Evolutionary conservation across 2,888 invertebrate genomes (phyloP).

Genomic region (Pollenia griseotomentosa): DNA sequence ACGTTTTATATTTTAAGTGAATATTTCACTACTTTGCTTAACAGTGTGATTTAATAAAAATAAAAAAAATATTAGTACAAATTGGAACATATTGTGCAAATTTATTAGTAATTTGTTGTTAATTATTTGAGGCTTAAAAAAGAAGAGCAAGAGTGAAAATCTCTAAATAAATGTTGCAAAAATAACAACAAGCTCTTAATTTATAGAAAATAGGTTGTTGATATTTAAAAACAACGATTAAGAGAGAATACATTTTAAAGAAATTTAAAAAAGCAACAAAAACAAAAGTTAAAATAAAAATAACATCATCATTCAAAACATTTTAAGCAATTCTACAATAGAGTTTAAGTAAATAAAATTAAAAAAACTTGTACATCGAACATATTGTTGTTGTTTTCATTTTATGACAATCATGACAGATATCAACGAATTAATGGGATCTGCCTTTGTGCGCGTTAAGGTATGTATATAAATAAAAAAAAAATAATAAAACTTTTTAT

Average conservation of each 20-base stretch:
- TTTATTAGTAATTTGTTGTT: slow-evolving; percentile 65
- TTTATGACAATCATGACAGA: slow-evolving; percentile 80
- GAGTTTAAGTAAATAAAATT: slow-evolving; percentile 41
- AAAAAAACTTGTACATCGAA: not conserved
- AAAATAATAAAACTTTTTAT: not conserved
- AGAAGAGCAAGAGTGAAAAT: slow-evolving; percentile 16
- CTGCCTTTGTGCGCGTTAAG: slow-evolving; percentile 83
- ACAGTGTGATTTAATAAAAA: slow-evolving; percentile 49
- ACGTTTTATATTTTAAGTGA: not conserved
- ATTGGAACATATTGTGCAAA: slow-evolving; percentile 59
- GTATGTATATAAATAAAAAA: slow-evolving; percentile 75
- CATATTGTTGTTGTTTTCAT: slow-evolving; percentile 29
- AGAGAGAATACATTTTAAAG: not conserved
- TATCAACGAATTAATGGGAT: slow-evolving; percentile 82
- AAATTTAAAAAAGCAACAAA: slow-evolving; percentile 38
- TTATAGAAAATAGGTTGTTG: slow-evolving; percentile 26
- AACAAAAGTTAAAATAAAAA: slow-evolving; percentile 43
- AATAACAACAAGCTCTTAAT: slow-evolving; percentile 45
- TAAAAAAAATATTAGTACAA: slow-evolving; percentile 27
- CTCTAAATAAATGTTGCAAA: not conserved
- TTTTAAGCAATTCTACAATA: slow-evolving; percentile 7
- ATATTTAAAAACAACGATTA: slow-evolving; percentile 8
- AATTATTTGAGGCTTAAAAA: slow-evolving; percentile 50
- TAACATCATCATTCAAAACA: slow-evolving; percentile 38
- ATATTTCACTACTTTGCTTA: no score